A percentile compares a stretch with the other conserved stretches of the same genome.
These are phyloP conservation scores for Lanius collurio DNA, from an alignment of 2,113 vertebrate species.

Conservation along the genomic window DNA sequence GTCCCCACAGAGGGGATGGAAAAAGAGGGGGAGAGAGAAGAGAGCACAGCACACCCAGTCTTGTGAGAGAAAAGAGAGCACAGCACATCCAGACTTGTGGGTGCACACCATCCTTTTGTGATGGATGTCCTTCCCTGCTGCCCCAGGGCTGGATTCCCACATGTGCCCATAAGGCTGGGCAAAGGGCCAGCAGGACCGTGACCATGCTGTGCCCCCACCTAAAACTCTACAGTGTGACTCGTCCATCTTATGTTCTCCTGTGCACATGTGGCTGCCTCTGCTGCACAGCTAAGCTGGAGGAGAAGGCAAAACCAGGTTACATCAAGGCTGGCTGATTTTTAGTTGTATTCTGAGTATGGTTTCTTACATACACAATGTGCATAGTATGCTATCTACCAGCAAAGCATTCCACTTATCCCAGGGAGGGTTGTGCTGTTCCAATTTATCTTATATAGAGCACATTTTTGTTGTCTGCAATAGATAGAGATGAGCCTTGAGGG, in stretches of 20 bases:
- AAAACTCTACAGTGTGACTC: rapidly evolving
- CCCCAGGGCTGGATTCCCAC: neutral
- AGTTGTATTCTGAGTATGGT: neutral
- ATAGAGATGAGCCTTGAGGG: conserved; percentile 14
- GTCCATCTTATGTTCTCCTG: rapidly evolving
- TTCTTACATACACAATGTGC: rapidly evolving
- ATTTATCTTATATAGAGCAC: neutral
- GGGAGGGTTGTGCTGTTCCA: neutral
- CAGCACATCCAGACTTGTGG: rapidly evolving
- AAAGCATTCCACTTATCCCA: conserved; percentile 2
- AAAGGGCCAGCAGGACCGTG: neutral
- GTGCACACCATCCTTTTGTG: rapidly evolving
- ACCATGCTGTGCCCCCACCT: rapidly evolving
- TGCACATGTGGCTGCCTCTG: rapidly evolving
- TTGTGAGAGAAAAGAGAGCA: neutral
- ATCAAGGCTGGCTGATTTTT: neutral
- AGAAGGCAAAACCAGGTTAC: neutral
- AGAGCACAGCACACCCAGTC: rapidly evolving
- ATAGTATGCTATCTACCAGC: neutral
- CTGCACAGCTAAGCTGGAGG: neutral
- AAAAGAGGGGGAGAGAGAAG: neutral
- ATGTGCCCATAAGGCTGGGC: rapidly evolving
- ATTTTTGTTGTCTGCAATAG: conserved; percentile 23
- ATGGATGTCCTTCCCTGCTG: neutral
- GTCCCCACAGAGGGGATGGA: neutral